Evolutionary conservation across 1,140 invertebrate genomes (phyloP), one percentile per base, ranked within the genome.

Genomic region (Dolichoris vasculosae): DNA sequence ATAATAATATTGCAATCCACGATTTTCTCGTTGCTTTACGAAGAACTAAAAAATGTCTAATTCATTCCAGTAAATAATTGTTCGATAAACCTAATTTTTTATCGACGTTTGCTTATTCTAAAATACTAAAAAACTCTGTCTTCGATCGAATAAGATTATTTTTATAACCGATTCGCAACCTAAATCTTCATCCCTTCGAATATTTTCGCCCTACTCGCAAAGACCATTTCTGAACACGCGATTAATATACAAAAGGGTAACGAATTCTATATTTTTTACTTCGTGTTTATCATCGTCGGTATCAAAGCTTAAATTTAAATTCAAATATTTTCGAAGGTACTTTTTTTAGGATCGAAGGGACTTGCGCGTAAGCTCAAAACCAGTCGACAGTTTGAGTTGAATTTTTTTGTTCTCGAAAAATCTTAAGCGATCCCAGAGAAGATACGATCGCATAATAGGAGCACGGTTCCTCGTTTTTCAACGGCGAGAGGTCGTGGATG

Each of bases 1-100:
- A 83, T 77, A 48, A 67, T 69, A 38, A 69, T 77, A 55, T 59
- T 13, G n/a, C 38, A 76, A 30, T 83, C 73, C 73, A 85, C 77
- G 69, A 85, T 69, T 71, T 81, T 85, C 48, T 81, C 59, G 46
- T 48, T 51, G 43, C 40, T 30, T 35, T 71, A 46, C 48, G 8
- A 32, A 73, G 43, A 40, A 32, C 59, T 69, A 35, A 38, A 69
- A 83, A n/a, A 40, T 67, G 40, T 76, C 38, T 32, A 38, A 46
- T 83, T 59, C 8, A 59, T 82, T 48, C 35, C 35, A 82, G 32
- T 0, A 59, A 59, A 76, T 32, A 4, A 73, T 32, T 26, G 35
- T 20, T 3, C 32, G 17, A 69, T 38, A 38, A 59, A 26, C 23
- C 55, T 59, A 59, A 59, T 59, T 1, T 59, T 26, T 59, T 17